Percentiles rank a stretch among this genome's conserved stretches.
Evolutionary conservation across 1,140 invertebrate genomes (phyloP).

Genomic region (Sipha flava): DNA sequence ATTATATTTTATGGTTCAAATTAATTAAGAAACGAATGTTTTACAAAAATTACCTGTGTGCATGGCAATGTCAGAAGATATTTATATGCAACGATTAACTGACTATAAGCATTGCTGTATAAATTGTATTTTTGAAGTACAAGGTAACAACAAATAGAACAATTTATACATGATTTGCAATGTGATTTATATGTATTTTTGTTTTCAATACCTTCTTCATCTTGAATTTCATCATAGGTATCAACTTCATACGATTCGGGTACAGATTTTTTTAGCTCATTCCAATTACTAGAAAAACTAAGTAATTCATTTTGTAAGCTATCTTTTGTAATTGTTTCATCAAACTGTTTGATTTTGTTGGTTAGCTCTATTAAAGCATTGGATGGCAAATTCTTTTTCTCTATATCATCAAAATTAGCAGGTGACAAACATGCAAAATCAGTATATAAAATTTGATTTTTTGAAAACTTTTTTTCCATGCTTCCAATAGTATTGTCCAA

Average conservation of each 20-base stretch:
- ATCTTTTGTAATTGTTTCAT: not conserved
- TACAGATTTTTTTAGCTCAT: not conserved
- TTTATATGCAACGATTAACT: no score
- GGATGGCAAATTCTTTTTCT: not conserved
- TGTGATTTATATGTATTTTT: no score
- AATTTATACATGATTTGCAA: no score
- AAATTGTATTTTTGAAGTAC: no score
- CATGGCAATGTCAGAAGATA: no score
- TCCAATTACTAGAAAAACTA: not conserved
- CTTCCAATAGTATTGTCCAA: not conserved
- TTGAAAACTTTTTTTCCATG: not conserved
- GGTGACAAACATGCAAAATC: not conserved
- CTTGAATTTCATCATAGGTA: not conserved
- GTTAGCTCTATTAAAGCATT: not conserved
- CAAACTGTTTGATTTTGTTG: not conserved
- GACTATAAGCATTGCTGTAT: no score
- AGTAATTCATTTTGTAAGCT: not conserved
- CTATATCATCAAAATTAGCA: not conserved
- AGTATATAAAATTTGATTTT: not conserved
- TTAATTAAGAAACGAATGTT: no score
- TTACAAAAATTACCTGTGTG: no score
- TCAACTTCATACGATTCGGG: not conserved
- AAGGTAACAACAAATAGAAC: no score
- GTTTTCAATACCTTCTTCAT: no score
- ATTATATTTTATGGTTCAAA: no score